Conservation (phyloP, 2,888 invertebrate genomes). For the Stenurella melanura region DNA sequence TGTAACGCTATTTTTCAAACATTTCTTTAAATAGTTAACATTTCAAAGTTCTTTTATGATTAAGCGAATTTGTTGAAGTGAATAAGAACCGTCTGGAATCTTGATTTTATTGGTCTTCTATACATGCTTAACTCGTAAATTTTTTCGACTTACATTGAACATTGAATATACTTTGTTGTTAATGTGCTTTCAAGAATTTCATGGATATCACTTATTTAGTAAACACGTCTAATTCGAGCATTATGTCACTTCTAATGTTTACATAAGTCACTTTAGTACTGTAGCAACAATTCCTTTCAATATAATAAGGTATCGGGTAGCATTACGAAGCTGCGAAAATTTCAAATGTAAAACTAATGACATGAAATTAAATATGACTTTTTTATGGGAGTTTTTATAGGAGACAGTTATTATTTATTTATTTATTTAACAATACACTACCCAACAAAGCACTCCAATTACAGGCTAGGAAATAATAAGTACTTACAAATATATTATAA, state of each 20-base stretch:
- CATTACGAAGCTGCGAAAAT: too few relatives aligned
- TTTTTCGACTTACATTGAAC: conserved; percentile 13
- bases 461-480: too few relatives aligned
- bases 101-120: conserved; percentile 25
- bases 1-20: conserved; percentile 33
- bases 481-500: too few relatives aligned
- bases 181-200: conserved; percentile 8
- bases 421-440: too few relatives aligned
- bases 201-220: conserved; percentile 13
- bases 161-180: conserved; percentile 9
- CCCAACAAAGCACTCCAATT: too few relatives aligned
- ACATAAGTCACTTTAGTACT: neutral
- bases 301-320: too few relatives aligned
- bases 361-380: too few relatives aligned
- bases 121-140: conserved; percentile 10
- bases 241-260: conserved; percentile 1
- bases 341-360: too few relatives aligned
- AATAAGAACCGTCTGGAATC: conserved; percentile 29
- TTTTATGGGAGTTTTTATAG: too few relatives aligned
- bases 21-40: conserved; percentile 32
- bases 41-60: conserved; percentile 18
- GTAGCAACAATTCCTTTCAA: neutral
- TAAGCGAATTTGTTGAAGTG: conserved; percentile 23
- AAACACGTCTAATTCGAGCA: neutral
- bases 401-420: too few relatives aligned